Percentiles rank a stretch among this genome's conserved stretches.
Evolutionary conservation across 2,797 vertebrate genomes (phyloP).

Genomic region (Antennarius maculatus): DNA sequence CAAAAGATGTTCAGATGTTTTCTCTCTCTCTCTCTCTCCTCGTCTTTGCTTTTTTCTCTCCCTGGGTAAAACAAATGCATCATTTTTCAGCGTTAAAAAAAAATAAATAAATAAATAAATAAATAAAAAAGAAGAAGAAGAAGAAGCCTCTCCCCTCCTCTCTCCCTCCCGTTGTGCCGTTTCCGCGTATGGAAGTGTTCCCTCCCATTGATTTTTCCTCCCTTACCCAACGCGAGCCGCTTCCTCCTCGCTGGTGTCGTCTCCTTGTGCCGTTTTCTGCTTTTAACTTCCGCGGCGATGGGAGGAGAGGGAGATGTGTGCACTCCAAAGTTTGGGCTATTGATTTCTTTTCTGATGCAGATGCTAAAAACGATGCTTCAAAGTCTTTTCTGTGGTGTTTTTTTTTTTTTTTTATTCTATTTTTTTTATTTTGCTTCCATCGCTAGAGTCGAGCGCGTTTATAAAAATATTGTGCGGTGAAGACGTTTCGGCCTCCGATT

Average conservation of each 20-base stretch:
- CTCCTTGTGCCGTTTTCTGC: constrained; percentile 73
- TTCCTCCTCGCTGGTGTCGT: constrained; percentile 80
- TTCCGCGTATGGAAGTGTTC: constrained; percentile 75
- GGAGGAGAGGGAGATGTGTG: constrained; percentile 51
- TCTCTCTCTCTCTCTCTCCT: constrained; percentile 32
- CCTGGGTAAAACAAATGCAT: constrained; percentile 81
- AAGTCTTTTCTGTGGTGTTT: constrained; percentile 65
- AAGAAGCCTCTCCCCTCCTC: constrained; percentile 43
- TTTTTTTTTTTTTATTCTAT: constrained; percentile 81
- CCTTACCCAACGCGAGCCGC: constrained; percentile 69
- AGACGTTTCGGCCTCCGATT: constrained; percentile 36
- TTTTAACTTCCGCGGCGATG: constrained; percentile 78
- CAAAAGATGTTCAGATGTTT: constrained; percentile 76
- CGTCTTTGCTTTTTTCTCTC: constrained; percentile 72
- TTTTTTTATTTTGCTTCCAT: constrained; percentile 66
- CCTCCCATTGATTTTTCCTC: constrained; percentile 81
- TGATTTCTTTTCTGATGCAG: constrained; percentile 83
- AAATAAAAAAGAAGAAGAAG: constrained; percentile 1
- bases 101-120: neutral
- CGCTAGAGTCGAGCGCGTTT: too few relatives aligned
- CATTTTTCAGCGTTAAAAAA: constrained; percentile 71
- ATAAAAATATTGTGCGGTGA: constrained; percentile 47
- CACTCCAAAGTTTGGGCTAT: constrained; percentile 79
- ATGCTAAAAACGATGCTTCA: constrained; percentile 72
- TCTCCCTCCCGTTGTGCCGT: constrained; percentile 73